Percentiles rank a stretch among this genome's conserved stretches.
phyloP scores from a whole-genome alignment of 1,140 invertebrate genomes.

The Leguminivora glycinivorella region DNA sequence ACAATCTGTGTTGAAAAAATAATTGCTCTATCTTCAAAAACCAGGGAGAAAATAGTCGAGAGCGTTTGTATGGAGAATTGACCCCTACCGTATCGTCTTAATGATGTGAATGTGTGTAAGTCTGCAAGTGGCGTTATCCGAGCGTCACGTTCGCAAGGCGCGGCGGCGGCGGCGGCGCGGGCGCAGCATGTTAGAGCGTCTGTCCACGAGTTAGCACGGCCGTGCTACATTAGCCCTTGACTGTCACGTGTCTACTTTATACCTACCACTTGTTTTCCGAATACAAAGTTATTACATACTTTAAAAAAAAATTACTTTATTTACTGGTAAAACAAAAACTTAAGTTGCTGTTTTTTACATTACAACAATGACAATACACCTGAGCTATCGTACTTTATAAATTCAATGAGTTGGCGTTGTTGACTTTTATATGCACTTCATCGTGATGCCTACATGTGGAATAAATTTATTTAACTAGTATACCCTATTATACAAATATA shows the following conservation, averaged over 20 bases:
- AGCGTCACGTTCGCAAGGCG: neutral
- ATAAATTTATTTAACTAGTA: neutral
- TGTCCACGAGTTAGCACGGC: neutral
- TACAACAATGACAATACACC: neutral
- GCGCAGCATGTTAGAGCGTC: neutral
- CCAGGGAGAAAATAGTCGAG: no score
- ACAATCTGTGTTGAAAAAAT: no score
- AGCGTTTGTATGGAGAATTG: no score
- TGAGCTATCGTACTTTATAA: neutral
- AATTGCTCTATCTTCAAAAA: no score
- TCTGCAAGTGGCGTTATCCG: neutral
- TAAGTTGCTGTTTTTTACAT: neutral
- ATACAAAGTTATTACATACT: neutral
- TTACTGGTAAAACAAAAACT: neutral
- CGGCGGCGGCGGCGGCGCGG: neutral
- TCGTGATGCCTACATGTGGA: neutral
- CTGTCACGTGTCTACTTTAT: neutral
- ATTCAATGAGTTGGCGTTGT: neutral
- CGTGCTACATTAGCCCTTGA: slow-evolving; percentile 1
- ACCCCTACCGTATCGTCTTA: no score
- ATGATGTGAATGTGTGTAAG: neutral
- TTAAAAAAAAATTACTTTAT: neutral
- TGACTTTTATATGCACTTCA: neutral
- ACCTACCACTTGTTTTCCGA: neutral
- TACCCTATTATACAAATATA: no score